Conservation (phyloP, 2,888 invertebrate species). For the Lasius platythorax region DNA sequence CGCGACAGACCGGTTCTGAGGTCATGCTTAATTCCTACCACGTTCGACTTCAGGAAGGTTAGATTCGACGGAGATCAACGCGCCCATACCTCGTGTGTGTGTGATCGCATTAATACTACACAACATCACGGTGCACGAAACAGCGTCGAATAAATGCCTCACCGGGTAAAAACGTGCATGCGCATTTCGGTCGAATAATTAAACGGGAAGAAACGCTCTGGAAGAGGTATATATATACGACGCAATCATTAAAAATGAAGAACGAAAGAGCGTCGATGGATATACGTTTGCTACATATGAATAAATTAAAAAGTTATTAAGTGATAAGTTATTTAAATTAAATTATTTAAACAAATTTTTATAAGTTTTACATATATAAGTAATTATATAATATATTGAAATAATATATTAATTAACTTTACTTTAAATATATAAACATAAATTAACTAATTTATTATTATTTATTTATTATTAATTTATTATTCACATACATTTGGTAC, state of each 20-base stretch:
- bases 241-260: not conserved
- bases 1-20: not conserved
- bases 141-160: not conserved
- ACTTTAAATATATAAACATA: no score
- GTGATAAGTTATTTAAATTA: not conserved
- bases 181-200: slow-evolving; percentile 13
- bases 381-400: no score
- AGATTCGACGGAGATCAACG: slow-evolving; percentile 29
- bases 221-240: not conserved
- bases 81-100: not conserved
- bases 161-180: slow-evolving; percentile 19
- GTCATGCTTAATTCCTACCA: not conserved
- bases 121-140: slow-evolving; percentile 2
- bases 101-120: not conserved
- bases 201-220: not conserved
- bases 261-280: not conserved
- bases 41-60: not conserved
- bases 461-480: no score
- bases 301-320: not conserved
- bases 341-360: not conserved
- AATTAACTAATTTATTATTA: no score
- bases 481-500: no score
- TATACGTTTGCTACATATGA: no score
- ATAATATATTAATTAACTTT: no score
- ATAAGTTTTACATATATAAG: not conserved